Percentiles rank a stretch among this genome's conserved stretches.
Evolutionary conservation across 2,888 invertebrate species (phyloP).

Genomic region (Neocrepidodera transversa): DNA sequence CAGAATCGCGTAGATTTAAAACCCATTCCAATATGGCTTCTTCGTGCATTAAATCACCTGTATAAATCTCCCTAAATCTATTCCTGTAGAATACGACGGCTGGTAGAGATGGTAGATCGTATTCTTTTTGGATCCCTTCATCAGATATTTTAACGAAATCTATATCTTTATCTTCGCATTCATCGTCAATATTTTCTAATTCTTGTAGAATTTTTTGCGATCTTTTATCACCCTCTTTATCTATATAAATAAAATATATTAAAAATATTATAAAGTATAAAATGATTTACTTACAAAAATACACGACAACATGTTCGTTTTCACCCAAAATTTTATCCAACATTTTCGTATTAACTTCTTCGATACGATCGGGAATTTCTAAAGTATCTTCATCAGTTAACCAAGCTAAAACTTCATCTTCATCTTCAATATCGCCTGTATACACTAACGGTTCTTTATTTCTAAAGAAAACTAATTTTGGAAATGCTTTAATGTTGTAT

Average conservation of each 20-base stretch:
- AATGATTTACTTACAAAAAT: slow-evolving; percentile 79
- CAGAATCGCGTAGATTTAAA: slow-evolving; percentile 81
- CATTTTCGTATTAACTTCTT: slow-evolving; percentile 91
- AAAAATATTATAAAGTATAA: background rate
- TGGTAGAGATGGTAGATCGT: slow-evolving; percentile 82
- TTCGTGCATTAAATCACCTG: slow-evolving; percentile 90
- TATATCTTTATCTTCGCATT: slow-evolving; percentile 89
- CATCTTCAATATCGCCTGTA: slow-evolving; percentile 84
- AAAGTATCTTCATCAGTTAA: slow-evolving; percentile 88
- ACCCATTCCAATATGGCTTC: slow-evolving; percentile 91
- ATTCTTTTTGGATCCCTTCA: slow-evolving; percentile 85
- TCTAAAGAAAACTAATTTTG: slow-evolving; percentile 87
- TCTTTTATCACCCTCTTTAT: slow-evolving; percentile 89
- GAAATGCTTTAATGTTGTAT: slow-evolving; percentile 83
- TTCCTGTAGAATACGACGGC: slow-evolving; percentile 87
- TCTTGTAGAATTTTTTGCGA: slow-evolving; percentile 88
- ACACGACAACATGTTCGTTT: slow-evolving; percentile 88
- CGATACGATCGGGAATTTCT: slow-evolving; percentile 91
- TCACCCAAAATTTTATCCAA: slow-evolving; percentile 87
- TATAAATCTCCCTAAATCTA: slow-evolving; percentile 87
- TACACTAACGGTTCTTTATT: slow-evolving; percentile 89
- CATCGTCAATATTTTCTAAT: slow-evolving; percentile 91
- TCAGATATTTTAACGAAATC: slow-evolving; percentile 93
- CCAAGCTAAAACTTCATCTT: slow-evolving; percentile 91
- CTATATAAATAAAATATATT: slow-evolving; percentile 61